Conservation (phyloP, 1,140 invertebrate genomes). For the Neomicropteryx cornuta region DNA sequence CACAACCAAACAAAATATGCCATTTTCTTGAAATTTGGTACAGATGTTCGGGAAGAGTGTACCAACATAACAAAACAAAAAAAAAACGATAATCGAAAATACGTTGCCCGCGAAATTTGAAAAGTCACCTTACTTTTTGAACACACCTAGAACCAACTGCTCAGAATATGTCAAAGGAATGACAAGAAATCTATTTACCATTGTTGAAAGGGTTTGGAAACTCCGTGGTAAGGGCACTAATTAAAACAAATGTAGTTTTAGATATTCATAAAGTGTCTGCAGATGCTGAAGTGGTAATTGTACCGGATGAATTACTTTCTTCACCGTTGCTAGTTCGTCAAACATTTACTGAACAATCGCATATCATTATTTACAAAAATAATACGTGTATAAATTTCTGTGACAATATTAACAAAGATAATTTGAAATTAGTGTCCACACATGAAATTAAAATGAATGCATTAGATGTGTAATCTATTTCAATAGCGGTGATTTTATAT, state of each 20-base stretch:
- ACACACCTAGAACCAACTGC: background rate
- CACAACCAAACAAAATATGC: too few species aligned
- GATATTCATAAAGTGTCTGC: background rate
- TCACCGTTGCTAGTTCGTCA: conserved; percentile 11
- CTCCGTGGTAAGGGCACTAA: background rate
- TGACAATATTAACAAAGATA: conserved; percentile 1
- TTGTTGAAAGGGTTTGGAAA: conserved; percentile 2
- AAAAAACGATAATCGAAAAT: too few species aligned
- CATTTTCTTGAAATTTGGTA: too few species aligned
- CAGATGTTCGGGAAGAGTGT: too few species aligned
- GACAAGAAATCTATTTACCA: background rate
- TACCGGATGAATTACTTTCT: conserved; percentile 7
- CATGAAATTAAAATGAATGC: background rate
- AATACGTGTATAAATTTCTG: conserved; percentile 2
- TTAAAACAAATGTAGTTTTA: background rate
- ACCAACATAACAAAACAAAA: too few species aligned
- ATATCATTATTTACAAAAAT: conserved; percentile 10
- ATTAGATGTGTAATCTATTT: background rate
- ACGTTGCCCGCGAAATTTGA: too few species aligned
- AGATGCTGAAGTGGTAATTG: conserved; percentile 1
- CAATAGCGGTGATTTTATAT: too few species aligned
- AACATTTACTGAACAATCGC: conserved; percentile 12
- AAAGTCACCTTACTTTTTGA: conserved; percentile 1
- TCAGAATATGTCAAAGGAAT: background rate
- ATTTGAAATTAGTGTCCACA: background rate